Evolutionary conservation across 2,113 vertebrate species (phyloP).

Genomic region (Salvelinus fontinalis): DNA sequence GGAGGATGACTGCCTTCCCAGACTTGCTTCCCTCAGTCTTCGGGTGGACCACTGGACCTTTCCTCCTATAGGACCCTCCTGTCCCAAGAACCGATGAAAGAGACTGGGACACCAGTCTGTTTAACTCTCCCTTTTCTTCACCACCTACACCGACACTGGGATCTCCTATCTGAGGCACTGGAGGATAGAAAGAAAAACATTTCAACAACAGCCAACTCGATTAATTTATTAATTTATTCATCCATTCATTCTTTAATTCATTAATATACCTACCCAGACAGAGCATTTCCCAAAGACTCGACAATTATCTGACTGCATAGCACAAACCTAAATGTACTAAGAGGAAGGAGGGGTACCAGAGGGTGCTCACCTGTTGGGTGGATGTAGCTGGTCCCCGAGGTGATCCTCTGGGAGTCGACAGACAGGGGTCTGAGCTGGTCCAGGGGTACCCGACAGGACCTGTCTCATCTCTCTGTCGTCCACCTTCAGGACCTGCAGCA

Average conservation of each 20-base stretch:
- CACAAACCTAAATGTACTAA: too few relatives aligned
- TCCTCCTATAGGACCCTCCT: background rate
- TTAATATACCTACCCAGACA: slow-evolving; percentile 27
- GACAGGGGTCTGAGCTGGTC: slow-evolving; percentile 60
- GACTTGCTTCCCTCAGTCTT: background rate
- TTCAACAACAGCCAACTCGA: too few relatives aligned
- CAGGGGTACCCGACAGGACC: slow-evolving; percentile 61
- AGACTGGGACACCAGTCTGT: too few relatives aligned
- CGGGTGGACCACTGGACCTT: background rate
- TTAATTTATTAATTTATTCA: too few relatives aligned
- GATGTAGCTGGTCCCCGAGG: slow-evolving; percentile 20
- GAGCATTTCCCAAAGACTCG: slow-evolving; percentile 1
- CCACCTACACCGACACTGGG: background rate
- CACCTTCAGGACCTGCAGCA: slow-evolving; percentile 54
- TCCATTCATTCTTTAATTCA: too few relatives aligned
- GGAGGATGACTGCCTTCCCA: background rate
- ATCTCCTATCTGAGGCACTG: slow-evolving; percentile 13
- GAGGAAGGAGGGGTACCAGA: too few relatives aligned
- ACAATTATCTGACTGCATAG: slow-evolving; percentile 17
- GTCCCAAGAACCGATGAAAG: background rate
- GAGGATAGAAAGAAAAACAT: background rate
- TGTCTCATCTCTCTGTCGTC: slow-evolving; percentile 54
- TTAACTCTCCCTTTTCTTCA: background rate
- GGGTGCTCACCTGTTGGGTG: slow-evolving; percentile 50
- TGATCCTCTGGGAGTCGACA: slow-evolving; percentile 42